Base-by-base conservation (phyloP, 1,140 invertebrate species). In the Drosophila pruinosa region DNA sequence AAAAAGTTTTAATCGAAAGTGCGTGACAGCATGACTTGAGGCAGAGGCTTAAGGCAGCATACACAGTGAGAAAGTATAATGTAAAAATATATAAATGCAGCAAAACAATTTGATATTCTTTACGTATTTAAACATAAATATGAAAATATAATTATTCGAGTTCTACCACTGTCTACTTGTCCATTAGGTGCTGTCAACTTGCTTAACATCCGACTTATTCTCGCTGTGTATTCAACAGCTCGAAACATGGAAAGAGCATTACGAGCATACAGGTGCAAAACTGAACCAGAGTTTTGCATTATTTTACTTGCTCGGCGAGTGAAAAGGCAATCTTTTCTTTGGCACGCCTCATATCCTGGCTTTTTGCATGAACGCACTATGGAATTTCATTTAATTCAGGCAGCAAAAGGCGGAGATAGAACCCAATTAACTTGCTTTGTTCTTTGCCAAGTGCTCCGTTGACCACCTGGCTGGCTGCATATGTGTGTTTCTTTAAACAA, bases 1-100 rank as follows among this genome's bases (percentile, higher is more conserved):
- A 67, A 34, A 56, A 82, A 83, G 39, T 83, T 83, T 83, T 83
- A 80, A 83, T 83, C 76, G 81, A 83, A 80, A 76, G 59, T 80
- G 63, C 81, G 81, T 83, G 81, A 77, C 62, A 67, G 56, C 36
- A 43, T 19, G 14, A 43, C 47, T 7, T 39, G 14, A 12, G n/a
- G 22, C 22, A 15, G 12, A 45, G 14, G 21, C 39, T 31, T 39
- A 1, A 7, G 43, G 21, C 53, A 28, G 28, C 4, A 14, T 43
- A 58, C 24, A 58, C 39, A 19, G 24, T 5, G 14, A 36, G 15
- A 39, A 39, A 39, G 3, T 6, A 17, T 15, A 0, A 38, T 38
- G 36, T n/a, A 15, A 3, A 38, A 2, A 38, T 7, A 31, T n/a
- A 7, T 31, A 10, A 31, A 31, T 31, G 8, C 6, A 28, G 26